Percentiles rank a stretch among this genome's conserved stretches.
These are phyloP conservation scores for Drosophila tanythrix DNA, from an alignment of 2,888 invertebrate genomes.

Conservation along the genomic window DNA sequence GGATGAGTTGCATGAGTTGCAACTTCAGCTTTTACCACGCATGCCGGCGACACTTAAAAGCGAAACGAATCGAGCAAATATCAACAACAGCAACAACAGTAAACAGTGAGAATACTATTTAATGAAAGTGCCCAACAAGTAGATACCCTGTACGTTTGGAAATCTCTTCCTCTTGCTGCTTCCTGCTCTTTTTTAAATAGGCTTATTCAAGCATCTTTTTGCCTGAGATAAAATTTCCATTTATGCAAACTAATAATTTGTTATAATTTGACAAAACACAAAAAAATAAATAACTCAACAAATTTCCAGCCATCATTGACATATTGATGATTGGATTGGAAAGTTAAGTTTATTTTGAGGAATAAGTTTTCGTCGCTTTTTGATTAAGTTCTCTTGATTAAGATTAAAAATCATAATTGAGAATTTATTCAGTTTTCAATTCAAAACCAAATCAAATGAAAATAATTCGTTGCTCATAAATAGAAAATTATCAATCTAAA, in stretches of 20 bases:
- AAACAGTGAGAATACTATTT: slow-evolving; percentile 13
- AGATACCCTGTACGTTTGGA: slow-evolving; percentile 14
- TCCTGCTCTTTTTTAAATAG: not conserved
- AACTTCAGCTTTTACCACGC: slow-evolving; percentile 61
- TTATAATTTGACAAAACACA: not conserved
- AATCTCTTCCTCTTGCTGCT: not conserved
- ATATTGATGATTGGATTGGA: not conserved
- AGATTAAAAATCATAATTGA: not conserved
- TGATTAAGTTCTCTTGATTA: not conserved
- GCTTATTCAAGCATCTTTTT: not conserved
- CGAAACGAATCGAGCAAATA: slow-evolving; percentile 63
- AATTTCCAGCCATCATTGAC: not conserved
- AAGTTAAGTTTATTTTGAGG: not conserved
- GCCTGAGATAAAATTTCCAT: not conserved
- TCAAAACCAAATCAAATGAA: no score
- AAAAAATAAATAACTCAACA: not conserved
- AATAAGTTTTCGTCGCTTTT: not conserved
- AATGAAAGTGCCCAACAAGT: not conserved
- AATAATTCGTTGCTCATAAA: no score
- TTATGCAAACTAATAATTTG: no score
- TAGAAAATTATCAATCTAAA: not conserved
- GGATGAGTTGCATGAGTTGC: slow-evolving; percentile 67
- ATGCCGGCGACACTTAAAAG: slow-evolving; percentile 66
- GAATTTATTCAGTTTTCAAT: not conserved
- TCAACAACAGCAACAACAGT: slow-evolving; percentile 38